phyloP scores from a whole-genome alignment of 2,888 invertebrate genomes.

The Aplocera efformata region DNA sequence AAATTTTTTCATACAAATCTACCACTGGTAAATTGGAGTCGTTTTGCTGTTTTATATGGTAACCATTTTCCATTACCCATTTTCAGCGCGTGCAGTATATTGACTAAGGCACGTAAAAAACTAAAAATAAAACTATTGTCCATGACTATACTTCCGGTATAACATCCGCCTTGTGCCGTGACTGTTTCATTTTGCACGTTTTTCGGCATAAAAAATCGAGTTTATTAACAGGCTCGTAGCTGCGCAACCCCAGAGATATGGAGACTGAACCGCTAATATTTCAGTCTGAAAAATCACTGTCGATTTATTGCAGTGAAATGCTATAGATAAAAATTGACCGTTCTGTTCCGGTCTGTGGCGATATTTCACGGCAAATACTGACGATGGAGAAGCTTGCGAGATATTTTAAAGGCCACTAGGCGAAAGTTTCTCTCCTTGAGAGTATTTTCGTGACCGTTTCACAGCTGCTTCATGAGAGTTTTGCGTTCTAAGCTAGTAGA shows the following conservation, averaged over 20 bases:
- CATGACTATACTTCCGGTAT: too few relatives aligned
- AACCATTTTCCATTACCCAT: too few relatives aligned
- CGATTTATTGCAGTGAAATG: constrained; percentile 62
- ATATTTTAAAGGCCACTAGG: constrained; percentile 29
- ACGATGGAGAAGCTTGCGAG: constrained; percentile 31
- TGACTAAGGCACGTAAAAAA: too few relatives aligned
- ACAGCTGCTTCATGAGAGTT: constrained; percentile 25
- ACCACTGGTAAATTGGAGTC: too few relatives aligned
- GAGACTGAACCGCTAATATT: constrained; percentile 59
- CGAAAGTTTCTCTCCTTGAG: constrained; percentile 19
- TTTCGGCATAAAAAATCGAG: constrained; percentile 41
- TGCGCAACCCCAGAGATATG: constrained; percentile 48
- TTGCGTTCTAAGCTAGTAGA: constrained; percentile 9
- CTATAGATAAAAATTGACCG: constrained; percentile 66
- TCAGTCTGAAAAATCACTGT: constrained; percentile 61
- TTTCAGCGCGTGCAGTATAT: too few relatives aligned
- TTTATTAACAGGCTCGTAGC: constrained; percentile 53
- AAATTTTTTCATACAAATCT: too few relatives aligned
- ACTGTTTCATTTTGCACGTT: constrained; percentile 35
- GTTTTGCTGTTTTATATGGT: too few relatives aligned
- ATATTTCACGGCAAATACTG: constrained; percentile 38
- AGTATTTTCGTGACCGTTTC: constrained; percentile 27
- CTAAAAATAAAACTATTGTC: too few relatives aligned
- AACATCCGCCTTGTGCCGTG: background rate
- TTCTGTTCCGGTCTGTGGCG: constrained; percentile 35